Conservation (phyloP, 2,888 invertebrate genomes). For the Megastigmus dorsalis region DNA sequence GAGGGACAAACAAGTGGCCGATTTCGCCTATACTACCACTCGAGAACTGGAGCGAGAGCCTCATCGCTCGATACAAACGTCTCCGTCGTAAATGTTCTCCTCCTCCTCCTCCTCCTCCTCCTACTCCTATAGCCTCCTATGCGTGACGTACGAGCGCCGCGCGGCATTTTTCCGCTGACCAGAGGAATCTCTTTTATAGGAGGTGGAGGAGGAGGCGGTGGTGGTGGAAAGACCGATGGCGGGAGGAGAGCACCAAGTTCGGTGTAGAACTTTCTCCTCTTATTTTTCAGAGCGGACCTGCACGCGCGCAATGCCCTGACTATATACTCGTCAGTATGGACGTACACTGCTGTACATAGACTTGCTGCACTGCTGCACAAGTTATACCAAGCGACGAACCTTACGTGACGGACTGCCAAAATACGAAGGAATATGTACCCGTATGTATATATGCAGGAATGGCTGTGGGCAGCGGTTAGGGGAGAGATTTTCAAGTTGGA, state of each 20-base stretch:
- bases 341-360: neutral
- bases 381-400: neutral
- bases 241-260: neutral
- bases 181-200: neutral
- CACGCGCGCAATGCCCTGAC: too few species aligned
- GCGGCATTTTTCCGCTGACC: constrained; percentile 31
- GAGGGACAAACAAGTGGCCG: constrained; percentile 42
- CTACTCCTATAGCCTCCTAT: too few species aligned
- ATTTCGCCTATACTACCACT: constrained; percentile 19
- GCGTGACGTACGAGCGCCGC: neutral
- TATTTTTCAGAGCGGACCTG: neutral
- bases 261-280: neutral
- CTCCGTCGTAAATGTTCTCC: neutral
- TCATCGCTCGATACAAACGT: constrained; percentile 42
- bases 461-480: neutral
- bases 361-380: neutral
- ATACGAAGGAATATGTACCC: neutral
- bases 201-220: neutral
- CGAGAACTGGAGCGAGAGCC: neutral
- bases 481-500: neutral
- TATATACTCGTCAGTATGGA: too few species aligned
- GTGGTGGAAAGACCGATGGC: neutral
- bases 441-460: neutral
- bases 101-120: neutral
- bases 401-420: constrained; percentile 3